These are phyloP conservation scores for Zaprionus capensis DNA, from an alignment of 1,140 invertebrate genomes.

Conservation along the genomic window DNA sequence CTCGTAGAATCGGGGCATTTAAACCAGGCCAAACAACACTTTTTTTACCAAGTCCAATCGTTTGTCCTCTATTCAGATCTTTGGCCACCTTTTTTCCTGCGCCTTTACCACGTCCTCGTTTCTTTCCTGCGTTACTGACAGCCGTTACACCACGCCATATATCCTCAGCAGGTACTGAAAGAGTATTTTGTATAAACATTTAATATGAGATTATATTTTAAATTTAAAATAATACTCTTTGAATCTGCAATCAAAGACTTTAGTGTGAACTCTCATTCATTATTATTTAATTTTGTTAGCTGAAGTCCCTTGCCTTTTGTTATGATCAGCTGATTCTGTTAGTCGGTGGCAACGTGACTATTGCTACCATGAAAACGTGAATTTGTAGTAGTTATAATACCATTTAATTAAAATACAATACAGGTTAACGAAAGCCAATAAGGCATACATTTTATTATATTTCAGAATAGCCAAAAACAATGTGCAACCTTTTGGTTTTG, in stretches of 20 bases:
- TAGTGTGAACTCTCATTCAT: too few species aligned
- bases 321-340: not conserved
- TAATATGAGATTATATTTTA: not conserved
- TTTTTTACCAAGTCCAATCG: constrained; percentile 93
- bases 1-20: constrained; percentile 91
- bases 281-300: too few species aligned
- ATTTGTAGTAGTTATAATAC: not conserved
- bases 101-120: constrained; percentile 96
- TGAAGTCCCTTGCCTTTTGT: not conserved
- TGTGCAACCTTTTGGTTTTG: not conserved
- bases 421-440: not conserved
- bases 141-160: constrained; percentile 97
- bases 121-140: constrained; percentile 97
- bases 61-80: constrained; percentile 96
- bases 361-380: not conserved
- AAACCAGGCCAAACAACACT: constrained; percentile 97
- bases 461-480: not conserved
- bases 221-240: too few species aligned
- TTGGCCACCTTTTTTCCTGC: constrained; percentile 89
- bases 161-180: constrained; percentile 89
- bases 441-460: not conserved
- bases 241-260: too few species aligned
- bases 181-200: constrained; percentile 1
- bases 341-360: not conserved
- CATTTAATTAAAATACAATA: not conserved